phyloP scores from a whole-genome alignment of 2,888 invertebrate genomes.

The Tetanocera ferruginea region DNA sequence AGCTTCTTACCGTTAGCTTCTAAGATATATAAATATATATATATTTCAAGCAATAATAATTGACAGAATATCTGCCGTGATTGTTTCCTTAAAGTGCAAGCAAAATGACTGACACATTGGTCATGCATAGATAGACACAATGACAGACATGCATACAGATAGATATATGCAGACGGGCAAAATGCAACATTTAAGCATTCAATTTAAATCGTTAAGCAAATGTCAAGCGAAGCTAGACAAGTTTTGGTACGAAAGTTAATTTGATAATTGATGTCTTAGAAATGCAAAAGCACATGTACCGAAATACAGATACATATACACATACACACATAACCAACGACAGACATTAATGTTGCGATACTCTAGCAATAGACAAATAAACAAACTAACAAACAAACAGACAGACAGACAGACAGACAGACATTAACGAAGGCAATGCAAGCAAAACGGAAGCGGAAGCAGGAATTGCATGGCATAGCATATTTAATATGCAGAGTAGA shows the following conservation, averaged over 20 bases:
- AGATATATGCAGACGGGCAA: neutral
- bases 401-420: neutral
- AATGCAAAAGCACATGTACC: neutral
- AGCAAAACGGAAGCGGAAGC: constrained; percentile 38
- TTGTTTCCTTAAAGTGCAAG: too few species aligned
- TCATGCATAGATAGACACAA: neutral
- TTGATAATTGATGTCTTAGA: constrained; percentile 36
- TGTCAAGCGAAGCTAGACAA: neutral
- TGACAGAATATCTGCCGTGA: too few species aligned
- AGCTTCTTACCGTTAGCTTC: too few species aligned
- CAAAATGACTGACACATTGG: too few species aligned
- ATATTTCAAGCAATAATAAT: too few species aligned
- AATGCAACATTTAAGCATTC: neutral
- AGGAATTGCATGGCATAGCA: constrained; percentile 40
- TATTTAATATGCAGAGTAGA: constrained; percentile 24
- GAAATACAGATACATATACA: neutral
- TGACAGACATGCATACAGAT: neutral
- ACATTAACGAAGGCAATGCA: constrained; percentile 25
- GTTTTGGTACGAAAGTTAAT: constrained; percentile 11
- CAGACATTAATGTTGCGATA: neutral
- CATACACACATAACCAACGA: neutral
- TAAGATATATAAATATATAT: too few species aligned
- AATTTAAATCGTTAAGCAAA: constrained; percentile 10
- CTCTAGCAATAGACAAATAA: neutral
- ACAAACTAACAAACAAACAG: neutral